Evolutionary conservation across 2,113 vertebrate genomes (phyloP), one percentile per base, ranked within the genome.

Genomic region (Noturus placidus): DNA sequence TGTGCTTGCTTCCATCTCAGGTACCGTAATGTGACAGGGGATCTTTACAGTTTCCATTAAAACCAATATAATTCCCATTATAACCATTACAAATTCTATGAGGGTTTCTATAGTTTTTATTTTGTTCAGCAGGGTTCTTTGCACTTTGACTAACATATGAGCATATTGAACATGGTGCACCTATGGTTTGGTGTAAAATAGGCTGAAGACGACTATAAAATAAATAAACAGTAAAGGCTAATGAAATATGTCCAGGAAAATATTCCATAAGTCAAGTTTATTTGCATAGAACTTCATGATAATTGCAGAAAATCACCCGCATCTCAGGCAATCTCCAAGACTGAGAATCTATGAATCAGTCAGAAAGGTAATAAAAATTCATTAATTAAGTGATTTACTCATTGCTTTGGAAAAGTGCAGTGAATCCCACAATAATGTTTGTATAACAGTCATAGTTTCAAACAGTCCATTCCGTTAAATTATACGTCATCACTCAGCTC

Each of bases 401-500:
- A 22, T 42, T 42, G 8, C 19, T 20, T 74, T 74, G 19, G 10
- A 30, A 50, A 46, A 9, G 5, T 65, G 20, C 57, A 27, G 59
- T 83, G 27, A 61, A 67, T 65, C 38, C 25, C 11, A 19, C 61
- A 82, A 17, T 17, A 27, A 86, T 2, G 20, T 59, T 42, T 57
- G 13, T 10, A 13, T 84, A 84, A 2, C 33, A 57, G 8, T n/a
- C 83, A 25, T 13, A 27, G 20, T 20, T 76, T 25, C 54, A 63
- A 76, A 63, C 19, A 19, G 3, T 33, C 10, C 27, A 38, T 67
- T 63, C 56, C 1, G 27, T 63, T 33, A 65, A 52, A 74, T 61
- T 76, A 38, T n/a, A 77, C 59, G 77, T 42, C 69, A 35, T 79
- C 57, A 77, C 59, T 83, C 69, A 67, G 22, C 35, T 54, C 13